Base-by-base conservation (phyloP, 1,140 invertebrate genomes). In the Heliothis virescens region DNA sequence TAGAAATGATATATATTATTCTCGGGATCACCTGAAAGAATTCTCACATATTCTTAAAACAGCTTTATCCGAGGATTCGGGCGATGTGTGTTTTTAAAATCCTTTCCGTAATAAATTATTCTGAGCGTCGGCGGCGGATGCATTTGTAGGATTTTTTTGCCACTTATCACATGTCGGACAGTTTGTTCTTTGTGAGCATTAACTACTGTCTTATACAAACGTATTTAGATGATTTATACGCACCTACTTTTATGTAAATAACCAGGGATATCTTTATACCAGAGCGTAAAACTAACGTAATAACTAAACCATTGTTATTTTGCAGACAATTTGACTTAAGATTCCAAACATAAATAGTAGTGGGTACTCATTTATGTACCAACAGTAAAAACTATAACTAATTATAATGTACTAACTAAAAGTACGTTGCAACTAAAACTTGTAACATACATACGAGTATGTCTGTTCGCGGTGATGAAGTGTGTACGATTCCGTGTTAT, bases 71-170 rank as follows among this genome's bases (percentile, higher is more conserved):
- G 79, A 75, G 81, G 83, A 83, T 85, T 90, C 85, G 80, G 81
- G 74, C 83, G 85, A 90, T 87, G 86, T 87, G 87, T 90, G 90
- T 89, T 92, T 92, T 92, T 90, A 88, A 92, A 93, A 91, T 92
- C 89, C 90, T 91, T 91, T 88, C 67, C 82, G 86, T 89, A 86
- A 91, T 93, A 93, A 93, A 93, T 92, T 93, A 91, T 93, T 90
- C 89, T 76, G 77, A 86, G 81, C 87, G 80, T 79, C 72, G 85
- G 86, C 82, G 87, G 74, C 15, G 83, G 86, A 86, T 87, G 85
- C 89, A 84, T 84, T 82, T 80, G 83, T 84, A 83, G 84, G 82
- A 86, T 86, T 88, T 87, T 87, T 88, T 84, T 85, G 81, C 77
- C 86, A 84, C 79, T 87, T 78, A 67, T 57, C 34, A 50, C 52